Conservation (phyloP, 2,113 vertebrate species). For the Cyanoderma ruficeps region DNA sequence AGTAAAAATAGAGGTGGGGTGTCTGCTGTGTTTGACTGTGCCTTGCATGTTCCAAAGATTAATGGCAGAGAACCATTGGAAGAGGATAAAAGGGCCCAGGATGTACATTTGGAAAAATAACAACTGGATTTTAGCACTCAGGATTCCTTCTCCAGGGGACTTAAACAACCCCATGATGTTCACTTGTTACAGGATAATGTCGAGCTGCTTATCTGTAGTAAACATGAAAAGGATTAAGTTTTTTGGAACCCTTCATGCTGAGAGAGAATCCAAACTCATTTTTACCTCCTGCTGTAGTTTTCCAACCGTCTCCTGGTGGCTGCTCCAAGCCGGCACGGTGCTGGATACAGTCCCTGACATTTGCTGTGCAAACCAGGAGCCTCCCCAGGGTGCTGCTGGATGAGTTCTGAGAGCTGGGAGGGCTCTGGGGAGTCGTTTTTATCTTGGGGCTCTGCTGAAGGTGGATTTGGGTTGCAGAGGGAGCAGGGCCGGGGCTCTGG, state of each 20-base stretch:
- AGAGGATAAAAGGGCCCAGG: not conserved
- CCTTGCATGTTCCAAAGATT: not conserved
- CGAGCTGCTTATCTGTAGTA: constrained; percentile 6
- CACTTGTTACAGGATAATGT: not conserved
- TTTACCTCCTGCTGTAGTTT: not conserved
- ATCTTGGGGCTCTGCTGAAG: not conserved
- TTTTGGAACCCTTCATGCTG: not conserved
- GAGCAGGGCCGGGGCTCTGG: not conserved
- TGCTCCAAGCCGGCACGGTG: accelerated
- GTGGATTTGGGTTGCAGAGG: not conserved
- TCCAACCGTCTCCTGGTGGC: not conserved
- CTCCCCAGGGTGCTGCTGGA: not conserved
- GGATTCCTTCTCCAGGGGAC: not conserved
- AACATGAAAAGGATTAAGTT: not conserved
- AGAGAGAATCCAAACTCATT: not conserved
- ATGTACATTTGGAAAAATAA: not conserved
- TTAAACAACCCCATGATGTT: not conserved
- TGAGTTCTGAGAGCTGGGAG: not conserved
- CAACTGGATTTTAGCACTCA: not conserved
- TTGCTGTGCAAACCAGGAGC: not conserved
- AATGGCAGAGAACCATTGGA: not conserved
- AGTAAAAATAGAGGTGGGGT: not conserved
- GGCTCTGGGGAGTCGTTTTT: not conserved
- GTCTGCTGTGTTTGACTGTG: not conserved
- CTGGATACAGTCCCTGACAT: not conserved